Conservation (phyloP, 2,888 invertebrate species). For the Hypolimnas misippus region DNA sequence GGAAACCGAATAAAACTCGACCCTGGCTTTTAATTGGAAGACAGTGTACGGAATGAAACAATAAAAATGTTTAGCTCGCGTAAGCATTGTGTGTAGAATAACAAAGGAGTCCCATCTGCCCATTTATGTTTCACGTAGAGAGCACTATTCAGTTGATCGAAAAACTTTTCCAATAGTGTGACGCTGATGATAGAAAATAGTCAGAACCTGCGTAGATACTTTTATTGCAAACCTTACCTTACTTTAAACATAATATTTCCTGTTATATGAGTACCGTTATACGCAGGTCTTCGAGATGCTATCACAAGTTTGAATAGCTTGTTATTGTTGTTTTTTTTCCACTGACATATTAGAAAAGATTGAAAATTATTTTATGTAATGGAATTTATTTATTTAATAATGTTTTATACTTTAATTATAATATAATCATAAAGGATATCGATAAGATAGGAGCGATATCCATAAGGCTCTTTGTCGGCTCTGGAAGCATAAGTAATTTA, state of each 20-base stretch:
- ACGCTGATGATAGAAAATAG: conserved; percentile 75
- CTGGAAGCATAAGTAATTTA: no score
- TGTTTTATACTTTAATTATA: no score
- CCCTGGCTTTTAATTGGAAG: conserved; percentile 43
- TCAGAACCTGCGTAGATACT: conserved; percentile 61
- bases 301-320: background rate
- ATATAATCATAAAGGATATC: no score
- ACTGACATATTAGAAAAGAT: no score
- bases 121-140: conserved; percentile 72
- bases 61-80: conserved; percentile 64
- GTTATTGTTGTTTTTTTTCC: background rate
- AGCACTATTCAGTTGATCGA: conserved; percentile 64
- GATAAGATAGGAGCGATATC: no score
- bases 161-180: conserved; percentile 78
- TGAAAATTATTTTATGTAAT: no score
- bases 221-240: conserved; percentile 59
- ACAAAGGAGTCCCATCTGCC: conserved; percentile 66
- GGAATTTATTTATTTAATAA: no score
- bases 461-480: no score
- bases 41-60: conserved; percentile 48
- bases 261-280: background rate
- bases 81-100: conserved; percentile 69
- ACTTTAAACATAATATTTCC: conserved; percentile 20
- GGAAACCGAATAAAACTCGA: conserved; percentile 33
- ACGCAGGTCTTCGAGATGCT: background rate